Evolutionary conservation across 2,888 invertebrate species (phyloP).

Genomic region (Ecliptopera silaceata): DNA sequence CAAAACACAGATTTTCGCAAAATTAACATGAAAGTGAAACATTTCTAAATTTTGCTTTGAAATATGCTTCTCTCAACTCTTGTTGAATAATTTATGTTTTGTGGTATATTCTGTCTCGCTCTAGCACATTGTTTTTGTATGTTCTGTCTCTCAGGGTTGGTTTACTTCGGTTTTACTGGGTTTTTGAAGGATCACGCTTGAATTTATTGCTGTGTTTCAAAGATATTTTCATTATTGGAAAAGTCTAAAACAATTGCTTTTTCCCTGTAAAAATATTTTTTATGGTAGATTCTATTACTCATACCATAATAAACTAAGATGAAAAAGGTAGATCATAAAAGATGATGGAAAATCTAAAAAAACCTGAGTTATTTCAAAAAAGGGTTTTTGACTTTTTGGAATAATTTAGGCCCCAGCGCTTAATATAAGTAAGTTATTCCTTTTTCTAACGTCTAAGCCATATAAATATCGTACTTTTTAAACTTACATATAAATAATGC

Average conservation of each 20-base stretch:
- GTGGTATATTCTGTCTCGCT: conserved; percentile 10
- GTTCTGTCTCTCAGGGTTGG: conserved; percentile 4
- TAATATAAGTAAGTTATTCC: no score
- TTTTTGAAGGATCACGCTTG: conserved; percentile 10
- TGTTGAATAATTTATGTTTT: conserved; percentile 33
- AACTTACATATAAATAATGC: no score
- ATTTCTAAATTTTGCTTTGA: conserved; percentile 27
- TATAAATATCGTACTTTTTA: no score
- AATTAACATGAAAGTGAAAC: conserved; percentile 29
- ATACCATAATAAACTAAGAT: not conserved
- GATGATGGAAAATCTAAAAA: no score
- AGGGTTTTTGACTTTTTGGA: no score
- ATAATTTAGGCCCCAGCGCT: no score
- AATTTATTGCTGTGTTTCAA: conserved; percentile 10
- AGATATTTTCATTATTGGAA: conserved; percentile 9
- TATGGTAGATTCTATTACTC: not conserved
- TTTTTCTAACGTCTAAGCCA: no score
- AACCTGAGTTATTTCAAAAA: no score
- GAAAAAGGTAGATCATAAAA: no score
- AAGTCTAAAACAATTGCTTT: not conserved
- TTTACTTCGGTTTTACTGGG: conserved; percentile 13
- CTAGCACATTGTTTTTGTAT: conserved; percentile 5
- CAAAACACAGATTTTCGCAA: conserved; percentile 15
- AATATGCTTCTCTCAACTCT: conserved; percentile 31
- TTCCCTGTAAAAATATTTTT: not conserved